Evolutionary conservation across 2,113 vertebrate species (phyloP), one percentile per base, ranked within the genome.

Genomic region (Corythaeola cristata): DNA sequence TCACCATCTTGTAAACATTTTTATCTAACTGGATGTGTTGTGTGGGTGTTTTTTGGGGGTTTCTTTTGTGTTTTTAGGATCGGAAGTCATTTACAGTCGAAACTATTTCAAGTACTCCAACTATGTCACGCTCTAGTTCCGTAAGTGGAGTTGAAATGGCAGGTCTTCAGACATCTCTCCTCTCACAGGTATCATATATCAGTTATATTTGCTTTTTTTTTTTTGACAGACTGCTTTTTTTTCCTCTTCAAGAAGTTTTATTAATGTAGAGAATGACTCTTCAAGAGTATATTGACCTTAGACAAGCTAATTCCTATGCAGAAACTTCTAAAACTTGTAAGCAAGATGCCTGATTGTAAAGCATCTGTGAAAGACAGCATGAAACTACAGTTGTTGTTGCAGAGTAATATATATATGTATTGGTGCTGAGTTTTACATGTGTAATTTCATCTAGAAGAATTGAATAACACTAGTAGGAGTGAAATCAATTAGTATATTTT

Each of bases 81-180:
- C 98, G 98, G 50, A 99, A 99, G 86, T 84, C 96, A 6, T 96
- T 98, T 81, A 73, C 97, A 14, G 87, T 97, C 52, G 99, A 99
- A 90, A 98, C 98, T 32, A 97, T 98, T n/a, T 98, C 98, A n/a
- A 99, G 99, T 71, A 99, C 99, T 15, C 99, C 99, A 2, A 98
- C 98, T 16, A 93, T 99, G 79, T 99, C 99, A 59, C 99, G 99
- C 47, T 99, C 99, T 27, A 99, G 99, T 96, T 99, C 99, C 45
- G 91, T 99, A 79, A 99, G 99, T 92, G 99, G 99, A 84, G 96
- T 97, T 23, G 99, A 99, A 39, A 98, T 98, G 95, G 98, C 98
- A 64, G 99, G 98, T 23, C 98, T 99, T 59, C 98, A 99, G 81
- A 97, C 98, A 12, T 99, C 99, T 18, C 83, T 98, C n/a, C 92